phyloP scores from a whole-genome alignment of 2,888 invertebrate species.

The Taphrorychus bicolor region DNA sequence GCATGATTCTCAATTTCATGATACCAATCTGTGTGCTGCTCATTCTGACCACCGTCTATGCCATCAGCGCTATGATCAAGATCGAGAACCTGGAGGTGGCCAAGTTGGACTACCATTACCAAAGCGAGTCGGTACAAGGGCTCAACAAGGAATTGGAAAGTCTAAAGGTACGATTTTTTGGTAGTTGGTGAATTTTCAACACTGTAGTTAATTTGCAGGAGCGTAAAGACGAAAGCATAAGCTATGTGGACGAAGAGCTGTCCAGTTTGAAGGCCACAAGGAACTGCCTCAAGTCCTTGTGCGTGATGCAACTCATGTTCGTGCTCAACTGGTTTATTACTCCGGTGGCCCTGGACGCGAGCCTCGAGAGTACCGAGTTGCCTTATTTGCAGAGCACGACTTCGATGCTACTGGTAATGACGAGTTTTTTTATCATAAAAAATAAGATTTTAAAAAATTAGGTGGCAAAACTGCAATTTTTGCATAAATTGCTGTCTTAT shows the following conservation, averaged over 20 bases:
- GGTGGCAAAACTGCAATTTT: too few species aligned
- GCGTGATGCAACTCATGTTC: slow-evolving; percentile 69
- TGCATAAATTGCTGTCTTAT: too few species aligned
- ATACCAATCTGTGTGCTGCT: slow-evolving; percentile 74
- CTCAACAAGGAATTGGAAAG: slow-evolving; percentile 53
- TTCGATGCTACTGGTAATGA: slow-evolving; percentile 36
- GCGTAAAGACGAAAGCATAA: slow-evolving; percentile 46
- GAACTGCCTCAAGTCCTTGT: slow-evolving; percentile 67
- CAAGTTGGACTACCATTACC: slow-evolving; percentile 56
- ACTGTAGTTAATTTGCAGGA: slow-evolving; percentile 35
- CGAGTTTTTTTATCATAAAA: neutral
- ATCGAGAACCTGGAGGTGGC: slow-evolving; percentile 57
- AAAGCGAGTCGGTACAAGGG: slow-evolving; percentile 56
- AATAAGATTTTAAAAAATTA: neutral
- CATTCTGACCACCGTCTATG: slow-evolving; percentile 67
- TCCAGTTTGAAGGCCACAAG: slow-evolving; percentile 66
- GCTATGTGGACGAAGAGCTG: slow-evolving; percentile 45
- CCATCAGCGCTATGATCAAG: slow-evolving; percentile 64
- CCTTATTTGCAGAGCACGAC: slow-evolving; percentile 37
- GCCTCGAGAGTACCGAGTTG: slow-evolving; percentile 31
- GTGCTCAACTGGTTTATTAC: slow-evolving; percentile 65
- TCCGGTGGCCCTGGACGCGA: slow-evolving; percentile 37
- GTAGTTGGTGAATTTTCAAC: neutral
- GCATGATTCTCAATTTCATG: slow-evolving; percentile 80
- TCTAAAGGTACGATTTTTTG: slow-evolving; percentile 38